Evolutionary conservation across 2,113 vertebrate species (phyloP).

Genomic region (Sigmodon hispidus): DNA sequence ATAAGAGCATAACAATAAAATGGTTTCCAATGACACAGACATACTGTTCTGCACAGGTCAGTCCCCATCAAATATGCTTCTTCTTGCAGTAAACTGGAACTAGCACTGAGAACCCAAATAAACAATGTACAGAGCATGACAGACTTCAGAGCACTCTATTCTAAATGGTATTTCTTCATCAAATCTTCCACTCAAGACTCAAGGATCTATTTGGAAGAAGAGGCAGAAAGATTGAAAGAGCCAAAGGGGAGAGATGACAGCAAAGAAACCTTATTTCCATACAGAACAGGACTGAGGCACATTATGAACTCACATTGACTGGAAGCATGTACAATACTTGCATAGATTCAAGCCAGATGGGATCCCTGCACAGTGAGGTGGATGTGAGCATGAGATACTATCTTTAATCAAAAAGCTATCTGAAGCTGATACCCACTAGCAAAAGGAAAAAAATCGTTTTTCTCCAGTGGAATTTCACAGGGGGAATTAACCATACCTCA

Average conservation of each 20-base stretch:
- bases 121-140: background rate
- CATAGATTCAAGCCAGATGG: background rate
- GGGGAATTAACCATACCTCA: background rate
- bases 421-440: background rate
- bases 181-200: background rate
- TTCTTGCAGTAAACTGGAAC: background rate
- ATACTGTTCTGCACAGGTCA: background rate
- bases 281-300: background rate
- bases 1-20: background rate
- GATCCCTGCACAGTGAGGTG: background rate
- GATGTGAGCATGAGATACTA: no score
- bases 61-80: background rate
- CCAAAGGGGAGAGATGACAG: background rate
- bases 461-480: background rate
- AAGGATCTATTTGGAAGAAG: background rate
- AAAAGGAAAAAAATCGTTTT: background rate
- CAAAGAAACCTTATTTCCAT: background rate
- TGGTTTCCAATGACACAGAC: background rate
- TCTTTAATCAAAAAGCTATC: background rate
- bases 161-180: background rate
- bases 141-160: background rate
- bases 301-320: background rate
- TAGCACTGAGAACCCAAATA: background rate
- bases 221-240: background rate
- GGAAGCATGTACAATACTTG: background rate